These are phyloP conservation scores for Lordiphosa stackelbergi DNA, from an alignment of 1,140 invertebrate genomes.

Conservation along the genomic window DNA sequence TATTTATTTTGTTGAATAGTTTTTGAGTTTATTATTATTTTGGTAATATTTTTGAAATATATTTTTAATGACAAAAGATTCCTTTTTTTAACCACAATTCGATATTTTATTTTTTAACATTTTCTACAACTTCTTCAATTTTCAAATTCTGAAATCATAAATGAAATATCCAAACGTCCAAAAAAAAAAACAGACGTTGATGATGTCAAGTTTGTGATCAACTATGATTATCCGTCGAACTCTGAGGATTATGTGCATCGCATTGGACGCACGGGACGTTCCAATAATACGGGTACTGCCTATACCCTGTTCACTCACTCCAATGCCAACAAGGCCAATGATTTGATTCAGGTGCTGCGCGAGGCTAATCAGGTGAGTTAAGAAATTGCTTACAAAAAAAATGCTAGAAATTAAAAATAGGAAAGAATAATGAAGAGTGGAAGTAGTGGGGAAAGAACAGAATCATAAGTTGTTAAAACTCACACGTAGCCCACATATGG, in stretches of 20 bases:
- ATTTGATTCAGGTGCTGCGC: slow-evolving; percentile 93
- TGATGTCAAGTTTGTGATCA: slow-evolving; percentile 99
- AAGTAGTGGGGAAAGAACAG: no score
- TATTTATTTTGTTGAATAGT: slow-evolving; percentile 67
- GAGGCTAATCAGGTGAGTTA: slow-evolving; percentile 93
- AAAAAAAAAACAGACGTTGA: slow-evolving; percentile 90
- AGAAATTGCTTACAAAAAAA: no score
- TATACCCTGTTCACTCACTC: slow-evolving; percentile 98
- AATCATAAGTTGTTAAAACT: no score
- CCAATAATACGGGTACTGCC: slow-evolving; percentile 95
- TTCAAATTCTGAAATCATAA: slow-evolving; percentile 57
- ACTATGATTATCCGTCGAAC: slow-evolving; percentile 99
- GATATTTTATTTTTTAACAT: slow-evolving; percentile 56
- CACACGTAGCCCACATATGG: no score
- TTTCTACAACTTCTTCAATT: slow-evolving; percentile 66
- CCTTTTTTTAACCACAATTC: slow-evolving; percentile 28
- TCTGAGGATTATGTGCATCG: slow-evolving; percentile 99
- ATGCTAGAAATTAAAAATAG: no score
- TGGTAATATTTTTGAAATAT: slow-evolving; percentile 62
- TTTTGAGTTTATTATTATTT: slow-evolving; percentile 52
- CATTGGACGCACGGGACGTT: slow-evolving; percentile 97
- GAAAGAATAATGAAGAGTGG: no score
- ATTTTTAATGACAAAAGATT: slow-evolving; percentile 39
- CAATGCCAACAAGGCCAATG: slow-evolving; percentile 94
- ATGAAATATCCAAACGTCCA: slow-evolving; percentile 20